Evolutionary conservation across 2,113 vertebrate genomes (phyloP).

Genomic region (Lichenostomus cassidix): DNA sequence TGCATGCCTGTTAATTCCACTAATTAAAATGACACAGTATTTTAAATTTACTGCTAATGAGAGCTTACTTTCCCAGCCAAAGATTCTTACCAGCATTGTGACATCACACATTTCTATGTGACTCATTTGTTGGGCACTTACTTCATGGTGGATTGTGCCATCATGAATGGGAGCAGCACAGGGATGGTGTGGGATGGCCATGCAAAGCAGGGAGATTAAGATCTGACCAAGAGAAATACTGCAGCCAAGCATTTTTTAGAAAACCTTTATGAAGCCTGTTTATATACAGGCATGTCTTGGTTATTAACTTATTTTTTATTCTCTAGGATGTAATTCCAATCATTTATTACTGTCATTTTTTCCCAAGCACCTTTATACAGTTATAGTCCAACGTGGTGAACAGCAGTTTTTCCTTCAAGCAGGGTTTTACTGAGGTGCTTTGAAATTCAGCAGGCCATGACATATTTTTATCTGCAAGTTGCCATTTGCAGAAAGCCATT

Average conservation of each 20-base stretch:
- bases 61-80: neutral
- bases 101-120: neutral
- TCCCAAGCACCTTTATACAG: neutral
- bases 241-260: neutral
- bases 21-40: neutral
- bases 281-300: neutral
- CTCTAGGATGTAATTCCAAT: neutral
- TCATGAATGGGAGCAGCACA: neutral
- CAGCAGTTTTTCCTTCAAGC: neutral
- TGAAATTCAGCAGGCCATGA: conserved; percentile 8
- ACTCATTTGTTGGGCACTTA: neutral
- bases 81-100: neutral
- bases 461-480: conserved; percentile 54
- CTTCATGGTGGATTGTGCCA: neutral
- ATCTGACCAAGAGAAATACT: neutral
- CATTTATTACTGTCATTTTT: neutral
- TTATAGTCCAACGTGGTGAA: neutral
- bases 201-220: neutral
- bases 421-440: neutral
- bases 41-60: neutral
- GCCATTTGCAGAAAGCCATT: conserved; percentile 54
- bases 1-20: neutral
- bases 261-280: neutral
- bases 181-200: neutral
- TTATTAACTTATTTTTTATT: neutral